A percentile compares a stretch with the other conserved stretches of the same genome.
Conservation (phyloP, 1,140 invertebrate species). For the Drosophila asahinai region DNA sequence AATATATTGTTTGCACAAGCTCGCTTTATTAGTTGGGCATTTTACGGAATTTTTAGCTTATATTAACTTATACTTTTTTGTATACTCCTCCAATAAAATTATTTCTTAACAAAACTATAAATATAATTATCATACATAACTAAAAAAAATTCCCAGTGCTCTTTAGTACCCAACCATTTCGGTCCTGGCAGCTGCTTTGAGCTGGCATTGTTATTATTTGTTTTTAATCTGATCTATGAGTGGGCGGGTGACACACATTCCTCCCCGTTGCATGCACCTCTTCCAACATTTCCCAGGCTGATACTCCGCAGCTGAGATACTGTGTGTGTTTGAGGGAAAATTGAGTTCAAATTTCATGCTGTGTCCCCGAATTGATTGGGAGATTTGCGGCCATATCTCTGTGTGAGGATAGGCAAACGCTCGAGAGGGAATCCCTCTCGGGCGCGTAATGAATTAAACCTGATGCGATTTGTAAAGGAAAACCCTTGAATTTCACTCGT, state of each 20-base stretch:
- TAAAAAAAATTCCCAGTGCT: background rate
- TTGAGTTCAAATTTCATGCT: constrained; percentile 5
- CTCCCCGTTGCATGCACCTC: constrained; percentile 6
- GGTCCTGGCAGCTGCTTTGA: constrained; percentile 42
- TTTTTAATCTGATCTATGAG: constrained; percentile 67
- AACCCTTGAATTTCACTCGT: background rate
- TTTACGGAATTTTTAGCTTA: too few relatives aligned
- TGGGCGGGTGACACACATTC: constrained; percentile 41
- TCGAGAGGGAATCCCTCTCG: background rate
- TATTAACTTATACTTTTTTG: too few relatives aligned
- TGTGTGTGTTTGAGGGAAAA: background rate
- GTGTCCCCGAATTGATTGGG: constrained; percentile 8
- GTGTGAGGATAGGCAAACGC: constrained; percentile 1
- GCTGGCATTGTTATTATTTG: constrained; percentile 63
- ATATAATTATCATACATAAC: background rate
- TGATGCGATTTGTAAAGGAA: background rate
- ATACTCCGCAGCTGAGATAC: background rate
- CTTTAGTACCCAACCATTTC: background rate
- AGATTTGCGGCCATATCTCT: background rate
- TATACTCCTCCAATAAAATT: too few relatives aligned
- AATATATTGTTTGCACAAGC: too few relatives aligned
- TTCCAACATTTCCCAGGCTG: background rate
- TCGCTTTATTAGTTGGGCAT: too few relatives aligned
- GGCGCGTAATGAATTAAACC: constrained; percentile 22
- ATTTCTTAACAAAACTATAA: too few relatives aligned